phyloP scores from a whole-genome alignment of 2,888 invertebrate genomes.

The Chrysomela aeneicollis region DNA sequence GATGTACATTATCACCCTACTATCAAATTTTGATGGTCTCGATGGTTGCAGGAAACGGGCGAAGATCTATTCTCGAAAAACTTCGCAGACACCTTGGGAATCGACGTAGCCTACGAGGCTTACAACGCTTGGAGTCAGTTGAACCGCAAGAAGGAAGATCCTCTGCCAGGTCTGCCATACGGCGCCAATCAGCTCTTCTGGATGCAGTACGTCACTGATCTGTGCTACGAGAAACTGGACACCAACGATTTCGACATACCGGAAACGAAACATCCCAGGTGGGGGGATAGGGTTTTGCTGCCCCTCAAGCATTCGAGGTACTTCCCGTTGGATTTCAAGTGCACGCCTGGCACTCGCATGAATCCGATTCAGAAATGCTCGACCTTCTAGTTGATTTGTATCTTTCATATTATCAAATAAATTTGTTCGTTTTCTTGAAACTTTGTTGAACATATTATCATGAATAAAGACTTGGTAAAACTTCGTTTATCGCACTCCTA shows the following conservation, averaged over 20 bases:
- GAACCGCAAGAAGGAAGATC: slow-evolving; percentile 1
- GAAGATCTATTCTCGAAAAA: background rate
- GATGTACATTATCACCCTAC: background rate
- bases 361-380: slow-evolving; percentile 13
- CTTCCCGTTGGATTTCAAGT: slow-evolving; percentile 17
- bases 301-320: slow-evolving; percentile 5
- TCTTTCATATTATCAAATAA: background rate
- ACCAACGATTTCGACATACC: background rate
- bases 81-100: slow-evolving; percentile 10
- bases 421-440: background rate
- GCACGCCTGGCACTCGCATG: slow-evolving; percentile 12
- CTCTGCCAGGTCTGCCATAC: slow-evolving; percentile 11
- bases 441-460: background rate
- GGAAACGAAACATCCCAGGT: background rate
- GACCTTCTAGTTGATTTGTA: background rate
- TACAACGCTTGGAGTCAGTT: slow-evolving; percentile 6
- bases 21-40: too few relatives aligned
- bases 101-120: slow-evolving; percentile 16
- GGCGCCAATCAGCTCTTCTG: slow-evolving; percentile 6
- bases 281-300: background rate
- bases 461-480: background rate
- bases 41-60: background rate
- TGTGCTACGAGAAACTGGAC: background rate
- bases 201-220: slow-evolving; percentile 2
- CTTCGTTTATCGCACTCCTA: too few relatives aligned